Percentiles rank a stretch among this genome's conserved stretches.
These are phyloP conservation scores for Eurytoma californica DNA, from an alignment of 2,888 invertebrate genomes.

Conservation along the genomic window DNA sequence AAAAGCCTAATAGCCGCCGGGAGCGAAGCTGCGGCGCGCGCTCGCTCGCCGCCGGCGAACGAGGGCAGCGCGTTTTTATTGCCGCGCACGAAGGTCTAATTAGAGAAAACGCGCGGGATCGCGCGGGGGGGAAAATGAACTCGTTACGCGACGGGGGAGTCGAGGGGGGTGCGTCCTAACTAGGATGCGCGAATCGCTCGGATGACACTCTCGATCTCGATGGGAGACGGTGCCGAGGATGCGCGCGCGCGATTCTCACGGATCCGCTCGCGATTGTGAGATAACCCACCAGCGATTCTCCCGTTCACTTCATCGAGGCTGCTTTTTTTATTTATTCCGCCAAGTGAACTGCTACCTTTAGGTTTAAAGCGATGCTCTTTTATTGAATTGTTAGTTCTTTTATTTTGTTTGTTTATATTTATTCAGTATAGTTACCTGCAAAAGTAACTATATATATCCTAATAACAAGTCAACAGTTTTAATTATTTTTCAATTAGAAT, in stretches of 20 bases:
- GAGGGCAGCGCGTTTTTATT: slow-evolving; percentile 52
- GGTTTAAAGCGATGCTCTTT: too few relatives aligned
- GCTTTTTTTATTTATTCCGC: neutral
- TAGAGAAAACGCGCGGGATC: slow-evolving; percentile 55
- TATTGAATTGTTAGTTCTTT: too few relatives aligned
- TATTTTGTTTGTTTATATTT: too few relatives aligned
- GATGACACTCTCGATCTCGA: slow-evolving; percentile 50
- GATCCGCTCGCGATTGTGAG: neutral
- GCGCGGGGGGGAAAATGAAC: slow-evolving; percentile 54
- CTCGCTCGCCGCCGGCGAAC: slow-evolving; percentile 20
- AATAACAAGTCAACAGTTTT: too few relatives aligned
- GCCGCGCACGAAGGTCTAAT: slow-evolving; percentile 55
- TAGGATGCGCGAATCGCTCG: slow-evolving; percentile 35
- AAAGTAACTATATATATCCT: too few relatives aligned
- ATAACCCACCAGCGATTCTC: neutral
- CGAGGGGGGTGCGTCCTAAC: slow-evolving; percentile 42
- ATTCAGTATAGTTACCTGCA: too few relatives aligned
- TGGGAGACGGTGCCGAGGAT: slow-evolving; percentile 16
- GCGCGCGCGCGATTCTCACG: neutral
- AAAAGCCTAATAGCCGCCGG: slow-evolving; percentile 15
- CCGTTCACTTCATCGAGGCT: neutral
- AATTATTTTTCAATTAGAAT: too few relatives aligned
- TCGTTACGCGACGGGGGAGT: slow-evolving; percentile 50
- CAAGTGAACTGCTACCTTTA: too few relatives aligned
- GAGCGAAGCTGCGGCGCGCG: neutral